Evolutionary conservation across 2,888 invertebrate genomes (phyloP).

Genomic region (Drosophila fungiperda): DNA sequence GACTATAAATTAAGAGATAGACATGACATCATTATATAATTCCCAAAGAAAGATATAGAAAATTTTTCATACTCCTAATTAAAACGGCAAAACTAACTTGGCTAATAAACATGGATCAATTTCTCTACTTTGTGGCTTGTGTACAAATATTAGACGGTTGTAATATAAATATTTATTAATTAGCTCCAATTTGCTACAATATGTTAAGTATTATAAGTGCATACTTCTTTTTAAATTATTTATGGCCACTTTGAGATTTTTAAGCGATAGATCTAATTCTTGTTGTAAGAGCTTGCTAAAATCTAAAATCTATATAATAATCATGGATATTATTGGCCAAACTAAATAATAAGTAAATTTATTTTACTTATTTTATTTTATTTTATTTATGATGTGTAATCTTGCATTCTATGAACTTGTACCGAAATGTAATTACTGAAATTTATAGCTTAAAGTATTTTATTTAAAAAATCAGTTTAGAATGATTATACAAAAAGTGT

Average conservation of each 20-base stretch:
- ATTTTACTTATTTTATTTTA: neutral
- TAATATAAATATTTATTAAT: neutral
- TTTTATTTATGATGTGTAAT: neutral
- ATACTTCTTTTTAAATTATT: neutral
- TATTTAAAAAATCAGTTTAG: neutral
- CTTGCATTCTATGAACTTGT: neutral
- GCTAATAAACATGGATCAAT: neutral
- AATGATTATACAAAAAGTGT: accelerated
- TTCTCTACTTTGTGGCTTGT: neutral
- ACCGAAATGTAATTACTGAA: too few species aligned
- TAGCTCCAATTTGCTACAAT: neutral
- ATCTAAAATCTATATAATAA: neutral
- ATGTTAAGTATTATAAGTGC: neutral
- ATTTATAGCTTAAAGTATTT: neutral
- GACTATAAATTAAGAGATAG: neutral
- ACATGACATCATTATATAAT: accelerated
- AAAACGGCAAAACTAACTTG: neutral
- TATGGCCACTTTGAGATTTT: neutral
- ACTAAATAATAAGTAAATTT: neutral
- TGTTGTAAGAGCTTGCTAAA: neutral
- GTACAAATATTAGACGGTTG: too few species aligned
- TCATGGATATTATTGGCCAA: neutral
- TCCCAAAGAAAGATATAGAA: neutral
- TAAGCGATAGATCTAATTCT: neutral
- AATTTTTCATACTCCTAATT: neutral